Evolutionary conservation across 2,113 vertebrate genomes (phyloP).

Genomic region (Siniperca knerii): DNA sequence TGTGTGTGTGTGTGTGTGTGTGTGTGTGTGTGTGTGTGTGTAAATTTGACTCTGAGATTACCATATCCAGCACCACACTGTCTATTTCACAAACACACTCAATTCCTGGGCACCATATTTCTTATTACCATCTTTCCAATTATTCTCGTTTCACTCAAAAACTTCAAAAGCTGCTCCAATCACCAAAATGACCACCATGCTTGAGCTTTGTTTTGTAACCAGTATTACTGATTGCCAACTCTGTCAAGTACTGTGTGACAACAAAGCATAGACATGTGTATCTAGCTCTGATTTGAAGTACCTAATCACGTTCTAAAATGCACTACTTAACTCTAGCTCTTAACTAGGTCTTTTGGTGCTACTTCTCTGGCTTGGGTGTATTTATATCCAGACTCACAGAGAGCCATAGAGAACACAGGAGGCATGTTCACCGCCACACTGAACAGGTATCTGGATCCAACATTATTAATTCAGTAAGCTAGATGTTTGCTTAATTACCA

Average conservation of each 20-base stretch:
- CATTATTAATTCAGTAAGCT: constrained; percentile 6
- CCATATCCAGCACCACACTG: background rate
- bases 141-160: constrained; percentile 11
- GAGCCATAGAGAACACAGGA: background rate
- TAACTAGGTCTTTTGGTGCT: background rate
- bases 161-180: constrained; percentile 21
- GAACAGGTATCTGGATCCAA: constrained; percentile 1
- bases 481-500: background rate
- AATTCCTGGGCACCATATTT: background rate
- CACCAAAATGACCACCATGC: background rate
- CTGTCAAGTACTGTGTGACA: background rate
- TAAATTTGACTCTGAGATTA: background rate
- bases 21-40: background rate
- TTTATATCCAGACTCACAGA: background rate
- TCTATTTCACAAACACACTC: background rate
- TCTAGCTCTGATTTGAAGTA: background rate
- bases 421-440: background rate
- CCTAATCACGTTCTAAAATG: background rate
- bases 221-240: background rate
- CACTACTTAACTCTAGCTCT: background rate
- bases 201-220: background rate
- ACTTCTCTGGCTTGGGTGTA: background rate
- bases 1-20: background rate
- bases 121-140: constrained; percentile 6
- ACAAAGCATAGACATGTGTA: background rate